Conservation (phyloP, 2,888 invertebrate genomes). For the Cataglyphis altisquamis region DNA sequence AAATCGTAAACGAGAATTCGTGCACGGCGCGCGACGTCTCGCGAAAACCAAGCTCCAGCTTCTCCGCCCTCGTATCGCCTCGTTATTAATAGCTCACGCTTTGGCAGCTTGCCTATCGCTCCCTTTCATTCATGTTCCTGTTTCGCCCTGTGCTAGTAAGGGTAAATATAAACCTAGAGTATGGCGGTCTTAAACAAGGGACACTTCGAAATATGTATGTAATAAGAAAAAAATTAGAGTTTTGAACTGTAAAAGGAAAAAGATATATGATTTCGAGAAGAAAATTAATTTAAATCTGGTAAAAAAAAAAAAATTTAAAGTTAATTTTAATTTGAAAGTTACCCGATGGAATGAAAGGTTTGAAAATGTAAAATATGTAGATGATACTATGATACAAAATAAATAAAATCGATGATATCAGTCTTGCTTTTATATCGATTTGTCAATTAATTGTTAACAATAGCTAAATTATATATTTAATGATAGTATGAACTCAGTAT, state of each 20-base stretch:
- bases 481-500: not conserved
- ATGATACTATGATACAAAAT: not conserved
- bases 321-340: not conserved
- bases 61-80: constrained; percentile 52
- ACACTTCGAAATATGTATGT: not conserved
- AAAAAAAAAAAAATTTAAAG: not conserved
- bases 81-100: constrained; percentile 69
- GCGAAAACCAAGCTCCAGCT: constrained; percentile 58
- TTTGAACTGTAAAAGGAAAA: not conserved
- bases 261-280: not conserved
- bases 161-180: constrained; percentile 68
- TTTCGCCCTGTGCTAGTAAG: constrained; percentile 58
- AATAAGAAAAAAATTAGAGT: not conserved
- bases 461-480: constrained; percentile 5
- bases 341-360: not conserved
- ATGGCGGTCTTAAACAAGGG: constrained; percentile 24
- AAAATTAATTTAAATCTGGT: not conserved
- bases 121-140: constrained; percentile 75
- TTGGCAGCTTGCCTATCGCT: constrained; percentile 76
- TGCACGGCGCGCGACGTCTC: constrained; percentile 37
- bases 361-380: not conserved
- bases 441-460: not conserved
- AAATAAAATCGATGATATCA: not conserved
- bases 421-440: not conserved
- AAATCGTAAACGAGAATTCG: constrained; percentile 16